These are phyloP conservation scores for Sciurus niger DNA, from an alignment of 2,113 vertebrate genomes.

Conservation along the genomic window DNA sequence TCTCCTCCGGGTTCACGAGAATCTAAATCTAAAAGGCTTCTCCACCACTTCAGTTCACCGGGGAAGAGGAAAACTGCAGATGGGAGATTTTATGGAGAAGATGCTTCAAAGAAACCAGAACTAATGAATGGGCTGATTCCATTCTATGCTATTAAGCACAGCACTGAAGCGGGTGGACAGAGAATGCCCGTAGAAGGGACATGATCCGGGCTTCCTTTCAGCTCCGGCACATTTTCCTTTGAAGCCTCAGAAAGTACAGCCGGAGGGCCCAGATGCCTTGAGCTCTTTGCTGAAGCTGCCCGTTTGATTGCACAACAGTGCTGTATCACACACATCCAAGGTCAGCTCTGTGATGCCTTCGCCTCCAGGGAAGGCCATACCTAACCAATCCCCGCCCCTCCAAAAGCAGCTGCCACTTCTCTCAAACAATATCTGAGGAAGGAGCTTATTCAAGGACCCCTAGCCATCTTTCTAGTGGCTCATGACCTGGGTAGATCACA, in stretches of 20 bases:
- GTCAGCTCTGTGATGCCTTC: background rate
- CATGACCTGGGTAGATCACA: background rate
- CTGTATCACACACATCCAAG: background rate
- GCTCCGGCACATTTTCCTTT: background rate
- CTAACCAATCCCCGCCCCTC: background rate
- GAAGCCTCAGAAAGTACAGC: background rate
- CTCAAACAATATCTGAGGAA: conserved; percentile 5
- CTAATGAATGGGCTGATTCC: conserved; percentile 8
- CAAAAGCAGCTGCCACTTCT: background rate
- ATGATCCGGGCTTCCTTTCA: background rate
- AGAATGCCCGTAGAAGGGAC: background rate
- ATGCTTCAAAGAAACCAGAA: conserved; percentile 62
- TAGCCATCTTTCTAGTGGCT: background rate
- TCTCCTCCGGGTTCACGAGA: conserved; percentile 16
- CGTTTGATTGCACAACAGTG: background rate
- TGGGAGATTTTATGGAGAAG: conserved; percentile 50
- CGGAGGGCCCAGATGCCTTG: background rate
- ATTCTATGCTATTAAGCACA: background rate
- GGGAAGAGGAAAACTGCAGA: background rate
- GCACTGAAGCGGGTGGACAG: background rate
- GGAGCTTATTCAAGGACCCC: background rate
- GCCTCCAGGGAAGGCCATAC: background rate
- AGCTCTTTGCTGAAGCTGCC: background rate
- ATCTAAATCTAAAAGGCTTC: conserved; percentile 6
- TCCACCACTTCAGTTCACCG: background rate